phyloP scores from a whole-genome alignment of 2,888 invertebrate species.

The Endotricha flammealis region DNA sequence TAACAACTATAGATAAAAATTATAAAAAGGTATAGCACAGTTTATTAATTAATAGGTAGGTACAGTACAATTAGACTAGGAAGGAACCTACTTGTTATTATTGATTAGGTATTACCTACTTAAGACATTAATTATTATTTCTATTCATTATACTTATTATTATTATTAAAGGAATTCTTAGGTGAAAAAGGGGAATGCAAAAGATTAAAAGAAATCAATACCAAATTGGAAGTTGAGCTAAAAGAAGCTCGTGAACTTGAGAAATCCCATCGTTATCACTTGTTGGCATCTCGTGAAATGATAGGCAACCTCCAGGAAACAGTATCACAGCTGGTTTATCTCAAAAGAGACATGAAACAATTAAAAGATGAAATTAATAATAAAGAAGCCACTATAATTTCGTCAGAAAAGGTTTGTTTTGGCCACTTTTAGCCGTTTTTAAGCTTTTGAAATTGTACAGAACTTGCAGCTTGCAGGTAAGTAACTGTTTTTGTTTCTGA shows the following conservation, averaged over 20 bases:
- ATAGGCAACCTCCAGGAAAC: conserved; percentile 66
- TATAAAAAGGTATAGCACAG: no score
- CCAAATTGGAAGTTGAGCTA: conserved; percentile 53
- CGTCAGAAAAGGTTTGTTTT: conserved; percentile 57
- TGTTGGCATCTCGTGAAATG: conserved; percentile 63
- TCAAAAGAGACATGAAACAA: conserved; percentile 60
- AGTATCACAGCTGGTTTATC: conserved; percentile 60
- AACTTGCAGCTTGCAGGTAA: no score
- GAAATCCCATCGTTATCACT: conserved; percentile 64
- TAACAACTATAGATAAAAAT: no score
- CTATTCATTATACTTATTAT: no score
- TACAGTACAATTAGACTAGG: no score
- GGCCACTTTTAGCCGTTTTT: no score
- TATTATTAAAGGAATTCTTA: conserved; percentile 48
- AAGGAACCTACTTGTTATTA: no score
- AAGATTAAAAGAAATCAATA: conserved; percentile 47
- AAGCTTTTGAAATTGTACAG: no score
- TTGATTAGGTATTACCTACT: no score
- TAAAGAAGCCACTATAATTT: conserved; percentile 39
- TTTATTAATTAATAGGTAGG: no score
- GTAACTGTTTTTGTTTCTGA: no score
- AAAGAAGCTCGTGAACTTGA: conserved; percentile 57
- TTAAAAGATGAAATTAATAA: conserved; percentile 49
- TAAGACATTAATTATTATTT: no score
- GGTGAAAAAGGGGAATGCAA: conserved; percentile 55